Evolutionary conservation across 2,888 invertebrate genomes (phyloP), one percentile per base, ranked within the genome.

Genomic region (Fabriciana adippe): DNA sequence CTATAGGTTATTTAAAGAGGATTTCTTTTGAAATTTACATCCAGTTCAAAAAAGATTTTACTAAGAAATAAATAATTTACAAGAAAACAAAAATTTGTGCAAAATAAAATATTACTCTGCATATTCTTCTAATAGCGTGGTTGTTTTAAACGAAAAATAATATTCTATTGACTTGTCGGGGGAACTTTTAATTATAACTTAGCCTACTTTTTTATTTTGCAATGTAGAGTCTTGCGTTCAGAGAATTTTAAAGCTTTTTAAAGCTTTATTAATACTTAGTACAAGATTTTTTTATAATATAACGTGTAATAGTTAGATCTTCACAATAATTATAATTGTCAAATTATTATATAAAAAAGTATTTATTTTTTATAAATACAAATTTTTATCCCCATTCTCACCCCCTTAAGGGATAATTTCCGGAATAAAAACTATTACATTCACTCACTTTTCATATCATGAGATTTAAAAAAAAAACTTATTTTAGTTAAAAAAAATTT

Each of bases 91-190:
- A 16, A 41, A 14, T 18, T 21, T 15, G 2, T 41, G 18, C 11
- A 56, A 45, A 18, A 18, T 41, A 2, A 6, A 56, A 56, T 41
- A 26, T 11, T 16, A 16, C 35, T 51, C 16, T 14, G 15, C 51
- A 61, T 21, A 61, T 41, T 53, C 31, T 61, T 61, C 18, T 61
- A 53, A 18, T 16, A 8, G 5, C 51, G 18, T 53, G 51, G 18
- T 41, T 51, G 14, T 51, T 61, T 51, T 41, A 35, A 61, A 61
- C 15, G 50, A 41, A 51, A 61, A 61, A 41, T 61, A 50, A 53
- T 61, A 61, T 61, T 61, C 51, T 51, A 61, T 61, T 61, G 61
- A 61, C 61, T 50, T 61, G 61, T 61, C 51, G 21, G 51, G 18
- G 21, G 21, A 61, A 61, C 53, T 61, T 53, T 53, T 61, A 53